Evolutionary conservation across 2,888 invertebrate species (phyloP), one percentile per base, ranked within the genome.

Genomic region (Hipparchia semele): DNA sequence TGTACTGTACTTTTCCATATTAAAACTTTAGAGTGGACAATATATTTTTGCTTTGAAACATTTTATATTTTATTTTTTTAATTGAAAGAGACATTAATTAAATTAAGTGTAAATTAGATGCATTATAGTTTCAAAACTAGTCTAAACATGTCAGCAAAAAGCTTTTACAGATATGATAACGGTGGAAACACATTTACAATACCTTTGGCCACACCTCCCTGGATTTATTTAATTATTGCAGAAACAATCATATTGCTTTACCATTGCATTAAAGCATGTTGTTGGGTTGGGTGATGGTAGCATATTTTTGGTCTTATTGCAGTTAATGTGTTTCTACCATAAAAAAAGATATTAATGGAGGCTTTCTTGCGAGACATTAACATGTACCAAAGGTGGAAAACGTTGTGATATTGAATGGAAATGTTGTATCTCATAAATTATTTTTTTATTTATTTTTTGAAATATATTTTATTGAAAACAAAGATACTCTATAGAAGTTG

Each of bases 361-460:
- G 60, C 68, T 68, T 59, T 51, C n/a, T 60, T 60, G 59, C 58
- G 33, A 49, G 49, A 46, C 54, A 9, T 9, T n/a, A 51, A 70
- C 13, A 66, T 67, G 62, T 73, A 75, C 74, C 71, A 75, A 70
- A 73, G 74, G 60, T 12, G 62, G 62, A 70, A 71, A 72, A 65
- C 71, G 72, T 72, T 73, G 74, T 77, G 74, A 74, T 75, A 77
- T 73, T 65, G 60, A 68, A 73, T 45, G 56, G 46, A 65, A 58
- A 58, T 72, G 71, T 68, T 72, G 72, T 70, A 74, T 68, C 33
- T 49, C 13, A 71, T 71, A 72, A 59, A 51, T 67, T 62, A 62
- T 71, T 51, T 73, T n/a, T 70, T 69, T 56, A 71, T 65, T 74
- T 70, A 70, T 76, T 76, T 74, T 74, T 74, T 72, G 65, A 76